Conservation (phyloP, 2,113 vertebrate genomes). For the Pollimyrus isidori region DNA sequence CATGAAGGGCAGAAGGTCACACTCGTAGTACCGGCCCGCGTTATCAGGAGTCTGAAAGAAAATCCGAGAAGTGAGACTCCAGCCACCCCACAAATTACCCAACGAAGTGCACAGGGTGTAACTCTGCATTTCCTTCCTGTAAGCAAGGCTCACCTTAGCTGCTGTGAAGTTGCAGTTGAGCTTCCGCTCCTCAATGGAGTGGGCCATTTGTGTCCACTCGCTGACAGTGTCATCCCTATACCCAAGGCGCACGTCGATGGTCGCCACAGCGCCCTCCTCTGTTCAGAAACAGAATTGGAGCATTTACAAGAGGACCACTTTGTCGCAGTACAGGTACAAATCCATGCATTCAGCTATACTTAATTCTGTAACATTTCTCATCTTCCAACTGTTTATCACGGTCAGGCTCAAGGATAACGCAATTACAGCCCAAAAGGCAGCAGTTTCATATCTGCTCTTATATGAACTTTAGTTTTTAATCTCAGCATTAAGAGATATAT, state of each 20-base stretch:
- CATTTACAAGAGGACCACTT: not conserved
- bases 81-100: not conserved
- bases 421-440: not conserved
- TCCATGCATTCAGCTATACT: not conserved
- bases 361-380: not conserved
- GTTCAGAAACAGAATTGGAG: slow-evolving; percentile 24
- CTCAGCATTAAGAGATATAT: not conserved
- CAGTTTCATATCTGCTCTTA: not conserved
- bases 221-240: slow-evolving; percentile 73
- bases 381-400: not conserved
- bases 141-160: slow-evolving; percentile 64
- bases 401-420: not conserved
- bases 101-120: not conserved
- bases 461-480: not conserved
- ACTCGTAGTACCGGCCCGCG: slow-evolving; percentile 85
- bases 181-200: slow-evolving; percentile 78
- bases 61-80: not conserved
- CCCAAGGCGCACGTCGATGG: slow-evolving; percentile 79
- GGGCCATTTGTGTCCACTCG: slow-evolving; percentile 87
- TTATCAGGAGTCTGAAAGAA: slow-evolving; percentile 69
- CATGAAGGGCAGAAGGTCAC: slow-evolving; percentile 89
- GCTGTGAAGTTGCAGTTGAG: slow-evolving; percentile 79
- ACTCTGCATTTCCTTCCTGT: too few species aligned
- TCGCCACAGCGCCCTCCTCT: slow-evolving; percentile 78
- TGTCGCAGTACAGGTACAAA: not conserved